Evolutionary conservation across 2,113 vertebrate genomes (phyloP), one percentile per base, ranked within the genome.

Genomic region (Pseudonaja textilis): DNA sequence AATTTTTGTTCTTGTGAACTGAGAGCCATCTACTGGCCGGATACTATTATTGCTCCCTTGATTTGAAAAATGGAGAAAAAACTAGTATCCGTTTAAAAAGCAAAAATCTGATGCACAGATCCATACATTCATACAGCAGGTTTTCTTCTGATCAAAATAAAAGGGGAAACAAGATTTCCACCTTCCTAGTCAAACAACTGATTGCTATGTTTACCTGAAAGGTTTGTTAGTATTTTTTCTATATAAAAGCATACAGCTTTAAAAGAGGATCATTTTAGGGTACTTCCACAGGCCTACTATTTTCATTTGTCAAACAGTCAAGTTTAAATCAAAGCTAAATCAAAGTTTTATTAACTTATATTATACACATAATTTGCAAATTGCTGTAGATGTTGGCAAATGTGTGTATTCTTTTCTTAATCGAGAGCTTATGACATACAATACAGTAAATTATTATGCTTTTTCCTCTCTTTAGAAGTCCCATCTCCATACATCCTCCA

Each of bases 1-100:
- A 6, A 6, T 5, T 0, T 59, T 88, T 23, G 10, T 89, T 74
- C 1, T 90, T 45, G 25, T 9, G 90, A 89, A 2, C 22, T 61
- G 93, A 92, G 59, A 10, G 95, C 96, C 94, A 90, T 89, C 96
- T 96, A 87, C 95, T 74, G 96, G 91, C 55, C 2, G 0, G 0
- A 1, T 2, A 2, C 0, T 0, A 11, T 22, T 91, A 94, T 20
- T 95, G 93, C 92, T 0, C 4, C 9, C 16, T 81, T 39, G n/a
- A 74, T 2, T 74, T 39, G 69, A 74, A 81, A 88, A 29, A 20
- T 34, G 29, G 56, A 11, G 22, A 25, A 22, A n/a, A n/a, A 61
- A 23, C 5, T 64, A 89, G 3, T 69, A 12, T 69, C 39, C 6
- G 3, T 64, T 59, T 39, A 55, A 89, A 94, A 90, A 88, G 89